Evolutionary conservation across 2,888 invertebrate genomes (phyloP), one percentile per base, ranked within the genome.

Genomic region (Temnothorax unifasciatus): DNA sequence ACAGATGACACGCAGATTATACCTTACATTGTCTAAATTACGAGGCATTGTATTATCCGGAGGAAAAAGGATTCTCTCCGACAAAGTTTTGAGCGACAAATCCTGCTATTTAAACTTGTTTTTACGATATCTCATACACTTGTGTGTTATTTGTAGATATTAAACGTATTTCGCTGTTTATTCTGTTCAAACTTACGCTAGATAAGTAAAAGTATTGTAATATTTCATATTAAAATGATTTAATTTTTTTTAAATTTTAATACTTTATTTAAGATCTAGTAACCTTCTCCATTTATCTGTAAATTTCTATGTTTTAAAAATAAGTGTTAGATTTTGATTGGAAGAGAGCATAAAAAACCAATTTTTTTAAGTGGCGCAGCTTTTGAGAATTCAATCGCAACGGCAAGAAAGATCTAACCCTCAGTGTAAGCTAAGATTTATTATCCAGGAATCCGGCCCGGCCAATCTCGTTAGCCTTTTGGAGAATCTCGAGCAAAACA

Each of bases 1-100:
- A 81, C 82, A 59, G 83, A 83, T 83, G 57, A 83, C 81, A 82
- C 81, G 82, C 47, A 68, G 61, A 81, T 83, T 83, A 81, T 83
- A 57, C 61, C 34, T 47, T 77, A 77, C 77, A 81, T 61, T 73
- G 59, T 57, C 73, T 34, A 50, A 68, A 66, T 66, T 66, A 77
- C 66, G 52, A 71, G 44, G 21, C 54, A 73, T 77, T 29, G 29
- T 54, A n/a, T 73, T 44, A 21, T 73, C 54, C 15, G 15, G 11
- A 3, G 15, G 3, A 29, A 44, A 69, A 38, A 76, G 38, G 21
- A n/a, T 75, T 61, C 9, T 44, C 6, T 41, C 47, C 15, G 34
- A 34, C 11, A 18, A 50, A 44, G 38, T 69, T 47, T 76, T 11
- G 13, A 34, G 68, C 18, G 34, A 38, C 18, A 25, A 50, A 9